Percentiles rank a stretch among this genome's conserved stretches.
These are phyloP conservation scores for Kradibia gibbosae DNA, from an alignment of 1,140 invertebrate species.

Conservation along the genomic window DNA sequence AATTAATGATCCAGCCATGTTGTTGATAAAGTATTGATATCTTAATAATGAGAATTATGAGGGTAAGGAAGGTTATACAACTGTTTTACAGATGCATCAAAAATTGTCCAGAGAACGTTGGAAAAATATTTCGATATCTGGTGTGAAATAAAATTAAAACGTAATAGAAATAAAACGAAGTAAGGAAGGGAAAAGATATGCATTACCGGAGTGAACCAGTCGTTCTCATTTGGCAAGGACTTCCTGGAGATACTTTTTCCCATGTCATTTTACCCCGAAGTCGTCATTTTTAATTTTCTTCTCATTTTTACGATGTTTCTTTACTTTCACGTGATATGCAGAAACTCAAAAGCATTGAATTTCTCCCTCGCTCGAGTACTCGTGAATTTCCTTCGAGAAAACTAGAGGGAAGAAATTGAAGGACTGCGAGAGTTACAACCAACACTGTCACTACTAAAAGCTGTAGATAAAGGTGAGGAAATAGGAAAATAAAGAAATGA, in stretches of 20 bases:
- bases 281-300: not conserved
- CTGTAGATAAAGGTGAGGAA: too few relatives aligned
- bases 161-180: not conserved
- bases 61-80: not conserved
- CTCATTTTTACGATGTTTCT: conserved; percentile 11
- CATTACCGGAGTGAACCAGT: not conserved
- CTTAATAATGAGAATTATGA: not conserved
- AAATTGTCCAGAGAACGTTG: conserved; percentile 12
- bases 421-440: not conserved
- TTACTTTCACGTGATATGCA: not conserved
- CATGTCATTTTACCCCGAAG: not conserved
- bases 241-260: not conserved
- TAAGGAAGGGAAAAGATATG: not conserved
- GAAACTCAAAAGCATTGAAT: conserved; percentile 15
- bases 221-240: conserved; percentile 25
- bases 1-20: not conserved
- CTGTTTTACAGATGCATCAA: not conserved
- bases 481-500: not conserved
- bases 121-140: not conserved
- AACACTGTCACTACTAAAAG: too few relatives aligned
- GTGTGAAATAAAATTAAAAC: not conserved
- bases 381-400: not conserved
- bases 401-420: not conserved
- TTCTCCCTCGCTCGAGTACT: conserved; percentile 14
- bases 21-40: not conserved